These are phyloP conservation scores for Bombycilla garrulus DNA, from an alignment of 2,113 vertebrate species.

Conservation along the genomic window DNA sequence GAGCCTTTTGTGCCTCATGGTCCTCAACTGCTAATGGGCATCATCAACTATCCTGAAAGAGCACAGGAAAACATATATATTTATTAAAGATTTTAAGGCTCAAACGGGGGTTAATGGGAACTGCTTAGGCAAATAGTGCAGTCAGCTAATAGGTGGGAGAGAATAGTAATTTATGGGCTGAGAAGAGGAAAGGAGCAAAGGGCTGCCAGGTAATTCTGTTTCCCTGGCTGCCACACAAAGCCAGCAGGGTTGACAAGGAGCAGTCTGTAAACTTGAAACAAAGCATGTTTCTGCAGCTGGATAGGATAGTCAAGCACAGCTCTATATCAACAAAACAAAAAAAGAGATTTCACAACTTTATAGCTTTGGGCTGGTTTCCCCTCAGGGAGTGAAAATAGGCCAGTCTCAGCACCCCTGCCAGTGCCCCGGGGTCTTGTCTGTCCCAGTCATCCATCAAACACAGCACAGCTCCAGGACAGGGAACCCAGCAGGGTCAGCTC, in stretches of 20 bases:
- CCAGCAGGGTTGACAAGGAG: neutral
- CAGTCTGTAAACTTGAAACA: neutral
- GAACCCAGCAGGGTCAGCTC: neutral
- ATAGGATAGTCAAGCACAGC: neutral
- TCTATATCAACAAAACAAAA: neutral
- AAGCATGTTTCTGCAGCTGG: conserved; percentile 13
- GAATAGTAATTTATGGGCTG: conserved; percentile 25
- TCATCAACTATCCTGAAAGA: conserved; percentile 7
- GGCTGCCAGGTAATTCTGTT: neutral
- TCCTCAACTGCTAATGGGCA: neutral
- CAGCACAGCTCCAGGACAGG: neutral
- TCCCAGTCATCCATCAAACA: neutral
- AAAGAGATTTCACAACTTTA: neutral
- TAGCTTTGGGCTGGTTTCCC: neutral
- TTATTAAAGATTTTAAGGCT: conserved; percentile 2
- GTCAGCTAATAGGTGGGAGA: neutral
- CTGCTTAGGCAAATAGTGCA: neutral
- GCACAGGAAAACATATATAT: neutral
- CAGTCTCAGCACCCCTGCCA: neutral
- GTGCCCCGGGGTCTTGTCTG: neutral
- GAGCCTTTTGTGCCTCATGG: neutral
- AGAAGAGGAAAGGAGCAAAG: neutral
- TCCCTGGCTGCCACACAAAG: neutral
- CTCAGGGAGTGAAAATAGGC: neutral
- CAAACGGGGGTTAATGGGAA: neutral